Conservation (phyloP, 2,888 invertebrate genomes). For the Phytoseiulus persimilis region DNA sequence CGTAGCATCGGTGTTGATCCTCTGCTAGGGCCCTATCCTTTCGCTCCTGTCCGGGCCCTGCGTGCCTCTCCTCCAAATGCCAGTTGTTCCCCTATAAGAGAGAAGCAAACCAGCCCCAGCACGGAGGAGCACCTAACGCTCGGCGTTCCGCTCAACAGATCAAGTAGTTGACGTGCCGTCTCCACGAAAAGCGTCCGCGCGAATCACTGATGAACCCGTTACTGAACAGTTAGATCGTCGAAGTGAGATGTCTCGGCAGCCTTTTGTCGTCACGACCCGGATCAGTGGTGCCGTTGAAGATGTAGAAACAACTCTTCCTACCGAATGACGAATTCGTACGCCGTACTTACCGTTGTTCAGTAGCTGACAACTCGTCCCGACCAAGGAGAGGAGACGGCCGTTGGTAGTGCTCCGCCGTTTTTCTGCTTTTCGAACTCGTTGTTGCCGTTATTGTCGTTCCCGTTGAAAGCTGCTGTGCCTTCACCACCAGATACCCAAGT, state of each 20-base stretch:
- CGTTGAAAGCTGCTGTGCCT: background rate
- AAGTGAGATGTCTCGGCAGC: background rate
- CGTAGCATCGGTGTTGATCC: background rate
- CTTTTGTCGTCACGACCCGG: background rate
- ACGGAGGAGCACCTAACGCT: background rate
- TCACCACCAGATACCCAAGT: background rate
- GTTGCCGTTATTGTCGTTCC: background rate
- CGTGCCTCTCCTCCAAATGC: background rate
- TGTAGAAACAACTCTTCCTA: background rate
- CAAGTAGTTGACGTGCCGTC: slow-evolving; percentile 5
- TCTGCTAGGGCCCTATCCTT: background rate
- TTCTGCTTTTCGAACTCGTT: background rate
- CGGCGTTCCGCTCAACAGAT: background rate
- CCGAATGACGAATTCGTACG: background rate
- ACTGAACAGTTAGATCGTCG: background rate
- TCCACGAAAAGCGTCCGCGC: background rate
- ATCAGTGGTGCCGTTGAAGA: background rate
- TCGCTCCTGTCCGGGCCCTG: background rate
- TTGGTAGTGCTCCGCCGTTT: background rate
- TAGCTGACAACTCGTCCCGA: background rate
- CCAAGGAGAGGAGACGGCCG: background rate
- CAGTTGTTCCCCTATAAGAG: background rate
- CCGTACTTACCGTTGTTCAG: background rate
- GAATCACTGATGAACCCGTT: background rate
- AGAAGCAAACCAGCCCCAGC: background rate